Evolutionary conservation across 2,113 vertebrate genomes (phyloP), one percentile per base, ranked within the genome.

Genomic region (Dicerorhinus sumatrensis): DNA sequence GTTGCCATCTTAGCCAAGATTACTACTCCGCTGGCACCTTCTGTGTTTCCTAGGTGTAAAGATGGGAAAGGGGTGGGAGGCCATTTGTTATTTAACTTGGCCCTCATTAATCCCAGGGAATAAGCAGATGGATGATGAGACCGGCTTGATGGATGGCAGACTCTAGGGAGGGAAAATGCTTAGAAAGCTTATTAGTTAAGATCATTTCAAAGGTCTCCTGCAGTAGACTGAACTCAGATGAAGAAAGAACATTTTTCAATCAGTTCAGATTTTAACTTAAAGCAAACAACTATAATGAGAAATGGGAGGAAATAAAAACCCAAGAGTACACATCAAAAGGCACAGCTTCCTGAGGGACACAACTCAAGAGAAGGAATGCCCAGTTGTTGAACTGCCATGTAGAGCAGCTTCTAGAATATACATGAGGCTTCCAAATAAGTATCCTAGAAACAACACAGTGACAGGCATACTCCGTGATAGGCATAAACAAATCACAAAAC

Each of bases 251-350:
- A 83, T 88, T 91, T 94, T 89, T 81, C 21, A 62, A n/a, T 85
- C 36, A 18, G 27, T 93, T 70, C 46, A 75, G 79, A 94, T 88
- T 94, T 86, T 75, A 67, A 96, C 58, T 70, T 11, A 58, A n/a
- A 72, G 33, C 58, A 36, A 90, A 82, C 51, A 89, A 75, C 9
- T 16, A 14, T 27, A 36, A 91, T 65, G 23, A 75, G 25, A 70
- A 84, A 91, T 11, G 8, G 54, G 18, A 82, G 27, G 39, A 76
- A 80, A 25, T 60, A 54, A 79, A 92, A 95, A 58, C 16, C 39
- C 46, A 60, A 83, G 79, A 83, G 25, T 9, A 42, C 1, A 48
- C 4, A 29, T 56, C 36, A 29, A 54, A 91, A 83, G 0, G 25
- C 25, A 65, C 0, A 69, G 51, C 29, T 58, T 94, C 70, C 62